Evolutionary conservation across 2,888 invertebrate species (phyloP), one percentile per base, ranked within the genome.

Genomic region (Drosophila stalkeri): DNA sequence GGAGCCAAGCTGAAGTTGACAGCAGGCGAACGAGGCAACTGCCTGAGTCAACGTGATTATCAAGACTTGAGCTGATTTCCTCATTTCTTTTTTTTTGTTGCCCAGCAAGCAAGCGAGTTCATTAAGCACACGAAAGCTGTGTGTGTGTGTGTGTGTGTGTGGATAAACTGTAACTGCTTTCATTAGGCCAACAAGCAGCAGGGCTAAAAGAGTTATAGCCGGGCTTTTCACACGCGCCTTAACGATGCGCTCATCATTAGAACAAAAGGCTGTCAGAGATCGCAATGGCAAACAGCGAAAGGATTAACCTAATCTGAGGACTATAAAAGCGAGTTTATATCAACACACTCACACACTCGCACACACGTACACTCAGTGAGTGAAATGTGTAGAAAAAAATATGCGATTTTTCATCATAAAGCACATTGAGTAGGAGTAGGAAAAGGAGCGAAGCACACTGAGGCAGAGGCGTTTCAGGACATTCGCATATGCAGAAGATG

Each of bases 401-500:
- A 80, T 80, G 81, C 55, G 76, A 89, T 84, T 86, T 89, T 84
- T 89, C 84, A 81, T 86, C 81, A 84, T 77, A 76, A 86, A 68
- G 70, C 76, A 84, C 75, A 49, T 39, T 27, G 68, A 70, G 71
- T 51, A 62, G 57, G 68, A 70, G 71, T 51, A 62, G 57, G 78
- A 70, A 47, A 73, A 68, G 20, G 7, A 52, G 27, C 18, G 6
- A 16, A 49, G 27, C 14, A 7, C 20, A 4, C 6, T 3, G 14
- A 14, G 8, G 11, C 4, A 14, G 44, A 0, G 31, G 64, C 56
- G 41, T 2, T 16, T 23, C 16, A 69, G 77, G 62, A 77, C 65
- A 81, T 74, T 77, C 80, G 71, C 89, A 90, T 90, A 86, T 86
- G 89, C 85, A 90, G 86, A 90, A 74, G 81, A 88, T 90, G 90